Percentiles rank a stretch among this genome's conserved stretches.
These are phyloP conservation scores for Saimiri boliviensis DNA, from an alignment of 2,113 vertebrate genomes.

Conservation along the genomic window DNA sequence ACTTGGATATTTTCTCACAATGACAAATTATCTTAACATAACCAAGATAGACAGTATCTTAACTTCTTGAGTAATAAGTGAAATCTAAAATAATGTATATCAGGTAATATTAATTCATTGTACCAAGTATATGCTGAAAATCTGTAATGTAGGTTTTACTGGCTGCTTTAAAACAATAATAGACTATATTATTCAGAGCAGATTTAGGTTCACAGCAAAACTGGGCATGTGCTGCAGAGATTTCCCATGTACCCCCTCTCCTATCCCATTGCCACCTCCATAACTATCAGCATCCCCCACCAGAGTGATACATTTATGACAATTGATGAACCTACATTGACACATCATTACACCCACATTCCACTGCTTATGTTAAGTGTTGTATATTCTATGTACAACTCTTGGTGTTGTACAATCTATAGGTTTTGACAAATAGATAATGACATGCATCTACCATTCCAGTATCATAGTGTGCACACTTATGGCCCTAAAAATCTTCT, in stretches of 20 bases:
- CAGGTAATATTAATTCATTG: not conserved
- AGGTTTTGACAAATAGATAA: not conserved
- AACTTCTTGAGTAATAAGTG: not conserved
- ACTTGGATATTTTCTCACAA: slow-evolving; percentile 46
- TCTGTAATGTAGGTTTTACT: not conserved
- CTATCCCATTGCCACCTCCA: not conserved
- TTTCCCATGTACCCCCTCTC: accelerated
- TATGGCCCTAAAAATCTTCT: not conserved
- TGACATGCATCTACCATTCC: not conserved
- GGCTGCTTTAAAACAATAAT: not conserved
- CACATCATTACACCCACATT: not conserved
- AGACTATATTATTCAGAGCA: not conserved
- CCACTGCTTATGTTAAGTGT: not conserved
- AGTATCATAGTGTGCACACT: accelerated
- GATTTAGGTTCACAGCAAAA: not conserved
- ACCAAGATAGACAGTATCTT: not conserved
- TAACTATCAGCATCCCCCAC: not conserved
- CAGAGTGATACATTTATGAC: not conserved
- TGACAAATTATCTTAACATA: slow-evolving; percentile 23
- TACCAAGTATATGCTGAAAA: not conserved
- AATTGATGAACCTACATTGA: not conserved
- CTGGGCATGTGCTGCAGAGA: not conserved
- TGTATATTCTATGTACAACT: too few relatives aligned
- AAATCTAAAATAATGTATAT: not conserved
- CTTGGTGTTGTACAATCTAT: too few relatives aligned